A percentile compares a stretch with the other conserved stretches of the same genome.
Conservation (phyloP, 2,797 vertebrate species). For the Crypturellus tataupa region DNA sequence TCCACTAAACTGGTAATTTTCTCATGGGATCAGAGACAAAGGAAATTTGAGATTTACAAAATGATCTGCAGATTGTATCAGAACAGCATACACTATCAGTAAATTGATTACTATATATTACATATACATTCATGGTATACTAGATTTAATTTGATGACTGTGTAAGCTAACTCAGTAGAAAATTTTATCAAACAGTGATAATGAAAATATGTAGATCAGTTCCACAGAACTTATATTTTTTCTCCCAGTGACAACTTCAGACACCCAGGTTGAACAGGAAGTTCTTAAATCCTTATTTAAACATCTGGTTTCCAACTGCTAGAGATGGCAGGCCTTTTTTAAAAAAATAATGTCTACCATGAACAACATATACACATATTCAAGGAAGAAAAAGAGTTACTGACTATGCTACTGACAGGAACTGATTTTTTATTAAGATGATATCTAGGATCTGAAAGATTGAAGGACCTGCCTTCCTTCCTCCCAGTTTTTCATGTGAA, state of each 20-base stretch:
- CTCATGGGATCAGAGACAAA: not conserved
- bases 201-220: not conserved
- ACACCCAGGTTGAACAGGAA: not conserved
- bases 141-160: not conserved
- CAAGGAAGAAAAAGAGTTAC: too few species aligned
- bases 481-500: not conserved
- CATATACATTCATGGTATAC: not conserved
- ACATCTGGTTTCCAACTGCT: too few species aligned
- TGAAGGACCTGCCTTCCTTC: too few species aligned
- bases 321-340: too few species aligned
- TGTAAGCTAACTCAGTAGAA: not conserved
- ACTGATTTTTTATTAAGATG: too few species aligned
- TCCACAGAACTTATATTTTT: not conserved
- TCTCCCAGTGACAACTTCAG: not conserved
- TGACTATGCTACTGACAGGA: too few species aligned
- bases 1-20: not conserved
- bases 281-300: too few species aligned
- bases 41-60: not conserved
- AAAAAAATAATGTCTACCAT: too few species aligned
- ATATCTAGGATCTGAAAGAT: too few species aligned
- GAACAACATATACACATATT: too few species aligned
- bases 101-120: not conserved
- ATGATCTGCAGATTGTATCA: not conserved
- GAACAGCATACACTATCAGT: not conserved
- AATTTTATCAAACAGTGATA: not conserved